Evolutionary conservation across 2,113 vertebrate species (phyloP).

Genomic region (Baryphthengus martii): DNA sequence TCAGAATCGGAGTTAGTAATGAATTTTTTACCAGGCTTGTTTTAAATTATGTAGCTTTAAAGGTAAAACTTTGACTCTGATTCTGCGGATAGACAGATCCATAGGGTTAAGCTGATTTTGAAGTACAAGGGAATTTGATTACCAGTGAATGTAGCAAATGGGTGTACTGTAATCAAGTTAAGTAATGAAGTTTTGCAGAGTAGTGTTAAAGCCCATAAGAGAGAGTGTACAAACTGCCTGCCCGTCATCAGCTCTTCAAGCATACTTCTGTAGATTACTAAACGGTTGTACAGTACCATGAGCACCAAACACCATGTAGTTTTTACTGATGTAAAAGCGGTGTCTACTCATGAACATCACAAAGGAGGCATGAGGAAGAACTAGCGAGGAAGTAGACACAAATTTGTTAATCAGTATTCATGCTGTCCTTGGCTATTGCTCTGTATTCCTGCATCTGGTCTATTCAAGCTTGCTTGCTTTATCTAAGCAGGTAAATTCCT

Average conservation of each 20-base stretch:
- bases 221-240: not conserved
- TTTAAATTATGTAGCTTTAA: not conserved
- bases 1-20: not conserved
- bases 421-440: not conserved
- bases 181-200: not conserved
- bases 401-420: not conserved
- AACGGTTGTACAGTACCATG: not conserved
- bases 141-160: not conserved
- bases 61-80: not conserved
- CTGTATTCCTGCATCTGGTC: not conserved
- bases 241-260: not conserved
- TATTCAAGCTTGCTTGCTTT: not conserved
- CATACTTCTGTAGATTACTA: not conserved
- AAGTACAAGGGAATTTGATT: not conserved
- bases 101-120: not conserved
- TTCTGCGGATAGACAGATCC: not conserved
- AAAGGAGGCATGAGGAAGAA: not conserved
- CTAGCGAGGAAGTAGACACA: not conserved
- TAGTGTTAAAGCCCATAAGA: not conserved
- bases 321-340: not conserved
- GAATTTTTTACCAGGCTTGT: not conserved
- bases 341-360: not conserved
- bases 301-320: not conserved
- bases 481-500: not conserved
- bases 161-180: not conserved